Evolutionary conservation across 2,797 vertebrate genomes (phyloP).

Genomic region (Microctenopoma steveboyesi): DNA sequence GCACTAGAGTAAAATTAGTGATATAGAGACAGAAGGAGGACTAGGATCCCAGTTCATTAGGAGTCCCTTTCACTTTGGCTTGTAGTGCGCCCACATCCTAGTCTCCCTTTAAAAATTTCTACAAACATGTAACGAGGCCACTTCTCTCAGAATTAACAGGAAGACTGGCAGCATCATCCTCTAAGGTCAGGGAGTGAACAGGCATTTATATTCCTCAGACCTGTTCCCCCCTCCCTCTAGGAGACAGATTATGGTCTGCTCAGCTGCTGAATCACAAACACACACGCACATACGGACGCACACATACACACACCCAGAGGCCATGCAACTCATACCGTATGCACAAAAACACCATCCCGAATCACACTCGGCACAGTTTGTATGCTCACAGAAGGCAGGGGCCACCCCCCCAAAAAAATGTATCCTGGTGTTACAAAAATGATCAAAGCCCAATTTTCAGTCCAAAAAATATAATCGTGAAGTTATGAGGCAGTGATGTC

Average conservation of each 20-base stretch:
- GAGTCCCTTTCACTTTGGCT: constrained; percentile 75
- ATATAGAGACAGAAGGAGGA: constrained; percentile 54
- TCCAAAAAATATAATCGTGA: constrained; percentile 7
- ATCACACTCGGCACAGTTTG: constrained; percentile 56
- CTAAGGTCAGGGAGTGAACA: constrained; percentile 67
- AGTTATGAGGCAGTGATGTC: constrained; percentile 70
- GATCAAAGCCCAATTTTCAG: constrained; percentile 36
- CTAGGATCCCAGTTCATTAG: constrained; percentile 56
- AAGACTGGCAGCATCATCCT: constrained; percentile 81
- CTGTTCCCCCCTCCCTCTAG: constrained; percentile 10
- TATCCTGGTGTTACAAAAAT: constrained; percentile 45
- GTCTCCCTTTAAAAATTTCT: constrained; percentile 42
- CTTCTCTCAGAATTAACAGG: constrained; percentile 75
- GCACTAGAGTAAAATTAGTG: constrained; percentile 38
- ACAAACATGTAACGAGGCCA: constrained; percentile 65
- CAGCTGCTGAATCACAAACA: constrained; percentile 60
- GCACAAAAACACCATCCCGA: constrained; percentile 56
- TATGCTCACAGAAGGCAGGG: constrained; percentile 62
- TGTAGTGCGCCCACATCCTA: constrained; percentile 48
- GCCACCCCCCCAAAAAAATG: constrained; percentile 29
- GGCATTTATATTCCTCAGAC: constrained; percentile 43
- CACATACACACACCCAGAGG: constrained; percentile 61
- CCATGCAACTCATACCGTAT: constrained; percentile 74
- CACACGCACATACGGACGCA: constrained; percentile 24
- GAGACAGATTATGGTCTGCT: constrained; percentile 54